A percentile compares a stretch with the other conserved stretches of the same genome.
Evolutionary conservation across 1,140 invertebrate genomes (phyloP).

Genomic region (Aphidius gifuensis): DNA sequence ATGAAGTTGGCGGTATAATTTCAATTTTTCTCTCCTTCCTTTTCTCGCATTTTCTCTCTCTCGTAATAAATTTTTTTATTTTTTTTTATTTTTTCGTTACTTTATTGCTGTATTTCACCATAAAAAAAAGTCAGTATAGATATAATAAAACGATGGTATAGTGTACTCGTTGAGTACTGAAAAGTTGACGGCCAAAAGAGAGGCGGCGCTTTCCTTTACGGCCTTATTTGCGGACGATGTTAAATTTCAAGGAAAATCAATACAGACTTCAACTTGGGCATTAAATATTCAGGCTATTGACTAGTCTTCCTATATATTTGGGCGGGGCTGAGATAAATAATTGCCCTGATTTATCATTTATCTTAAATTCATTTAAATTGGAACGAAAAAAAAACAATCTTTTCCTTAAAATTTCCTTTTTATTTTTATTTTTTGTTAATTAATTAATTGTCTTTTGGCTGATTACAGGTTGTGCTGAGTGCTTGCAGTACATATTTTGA

Average conservation of each 20-base stretch:
- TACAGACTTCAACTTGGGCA: slow-evolving; percentile 48
- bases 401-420: not conserved
- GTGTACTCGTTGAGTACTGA: slow-evolving; percentile 16
- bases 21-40: slow-evolving; percentile 37
- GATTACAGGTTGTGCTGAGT: slow-evolving; percentile 61
- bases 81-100: slow-evolving; percentile 40
- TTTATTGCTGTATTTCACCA: slow-evolving; percentile 47
- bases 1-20: slow-evolving; percentile 49
- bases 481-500: slow-evolving; percentile 89
- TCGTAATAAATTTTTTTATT: no score
- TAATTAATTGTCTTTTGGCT: not conserved
- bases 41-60: slow-evolving; percentile 15
- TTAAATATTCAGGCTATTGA: slow-evolving; percentile 54
- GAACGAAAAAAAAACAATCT: not conserved
- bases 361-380: not conserved
- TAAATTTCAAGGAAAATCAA: slow-evolving; percentile 55
- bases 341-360: not conserved
- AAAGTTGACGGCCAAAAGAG: slow-evolving; percentile 23
- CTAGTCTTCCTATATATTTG: slow-evolving; percentile 31
- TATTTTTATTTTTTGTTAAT: not conserved
- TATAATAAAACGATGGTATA: slow-evolving; percentile 47
- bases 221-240: slow-evolving; percentile 52
- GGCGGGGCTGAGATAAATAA: slow-evolving; percentile 23
- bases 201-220: slow-evolving; percentile 38
- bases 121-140: slow-evolving; percentile 42